These are phyloP conservation scores for Microctenopoma lineatum DNA, from an alignment of 2,797 vertebrate genomes.

Conservation along the genomic window DNA sequence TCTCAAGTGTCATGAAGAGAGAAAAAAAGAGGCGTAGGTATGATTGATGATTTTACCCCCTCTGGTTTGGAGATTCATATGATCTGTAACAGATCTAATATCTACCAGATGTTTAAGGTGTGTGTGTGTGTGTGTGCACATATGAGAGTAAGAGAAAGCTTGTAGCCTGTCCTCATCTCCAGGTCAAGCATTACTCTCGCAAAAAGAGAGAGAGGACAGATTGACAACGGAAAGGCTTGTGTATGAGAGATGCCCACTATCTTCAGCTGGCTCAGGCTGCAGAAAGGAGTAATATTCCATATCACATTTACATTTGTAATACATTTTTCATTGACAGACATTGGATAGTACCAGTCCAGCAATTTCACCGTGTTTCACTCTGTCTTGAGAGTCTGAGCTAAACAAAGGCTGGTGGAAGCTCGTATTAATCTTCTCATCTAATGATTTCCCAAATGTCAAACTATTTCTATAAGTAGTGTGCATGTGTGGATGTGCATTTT, in stretches of 20 bases:
- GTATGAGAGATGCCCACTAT: background rate
- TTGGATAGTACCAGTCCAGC: no score
- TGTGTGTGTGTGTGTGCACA: constrained; percentile 27
- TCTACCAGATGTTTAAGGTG: constrained; percentile 77
- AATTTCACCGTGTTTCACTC: no score
- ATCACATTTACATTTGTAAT: background rate
- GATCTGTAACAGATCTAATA: constrained; percentile 75
- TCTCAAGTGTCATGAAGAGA: constrained; percentile 26
- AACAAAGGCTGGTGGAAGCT: background rate
- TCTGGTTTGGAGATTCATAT: constrained; percentile 66
- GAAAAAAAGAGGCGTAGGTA: constrained; percentile 28
- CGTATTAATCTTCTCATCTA: background rate
- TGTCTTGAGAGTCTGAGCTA: no score
- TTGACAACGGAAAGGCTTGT: background rate
- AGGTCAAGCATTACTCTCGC: background rate
- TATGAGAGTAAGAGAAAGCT: constrained; percentile 7
- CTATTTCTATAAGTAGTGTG: background rate
- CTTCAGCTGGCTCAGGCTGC: background rate
- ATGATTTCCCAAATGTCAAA: background rate
- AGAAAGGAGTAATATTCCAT: background rate
- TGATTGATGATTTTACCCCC: constrained; percentile 76
- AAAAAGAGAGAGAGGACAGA: background rate
- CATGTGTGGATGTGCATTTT: background rate
- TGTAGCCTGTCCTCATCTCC: constrained; percentile 10
- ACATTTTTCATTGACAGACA: no score